Evolutionary conservation across 2,888 invertebrate species (phyloP).

Genomic region (Coecobrya sp.): DNA sequence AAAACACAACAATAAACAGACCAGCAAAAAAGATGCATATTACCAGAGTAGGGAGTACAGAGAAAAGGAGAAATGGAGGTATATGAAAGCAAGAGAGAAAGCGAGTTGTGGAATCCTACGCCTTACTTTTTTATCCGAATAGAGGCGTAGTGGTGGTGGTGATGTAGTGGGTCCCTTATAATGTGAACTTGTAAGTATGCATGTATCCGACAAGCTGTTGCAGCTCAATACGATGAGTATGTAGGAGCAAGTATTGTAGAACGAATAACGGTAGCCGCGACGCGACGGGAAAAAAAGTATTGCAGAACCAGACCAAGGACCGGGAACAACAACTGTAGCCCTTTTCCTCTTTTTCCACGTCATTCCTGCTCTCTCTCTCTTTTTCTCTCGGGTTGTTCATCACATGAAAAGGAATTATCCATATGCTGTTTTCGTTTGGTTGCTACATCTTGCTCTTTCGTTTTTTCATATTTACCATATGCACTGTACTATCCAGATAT

Average conservation of each 20-base stretch:
- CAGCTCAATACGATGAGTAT: conserved; percentile 32
- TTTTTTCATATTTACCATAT: conserved; percentile 29
- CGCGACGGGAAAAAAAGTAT: conserved; percentile 41
- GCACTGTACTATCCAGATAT: not conserved
- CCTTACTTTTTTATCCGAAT: not conserved
- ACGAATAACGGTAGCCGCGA: not conserved
- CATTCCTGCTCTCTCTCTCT: not conserved
- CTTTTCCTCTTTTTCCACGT: conserved; percentile 3
- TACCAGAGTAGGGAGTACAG: not conserved
- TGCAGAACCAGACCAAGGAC: conserved; percentile 17
- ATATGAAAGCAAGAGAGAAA: not conserved
- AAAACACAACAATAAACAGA: conserved; percentile 29
- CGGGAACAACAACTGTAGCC: conserved; percentile 53
- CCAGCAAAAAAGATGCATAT: conserved; percentile 17
- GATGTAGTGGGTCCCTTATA: not conserved
- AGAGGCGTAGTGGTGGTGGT: not conserved
- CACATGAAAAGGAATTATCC: conserved; percentile 50
- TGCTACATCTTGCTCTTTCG: conserved; percentile 30
- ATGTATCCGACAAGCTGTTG: conserved; percentile 75
- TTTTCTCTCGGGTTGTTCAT: not conserved
- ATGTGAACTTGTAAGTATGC: not conserved
- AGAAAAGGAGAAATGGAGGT: conserved; percentile 14
- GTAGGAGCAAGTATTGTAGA: not conserved
- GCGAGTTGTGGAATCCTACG: not conserved
- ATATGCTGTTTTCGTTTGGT: conserved; percentile 38